Conservation (phyloP, 2,797 vertebrate species). For the Acipenser oxyrinchus region DNA sequence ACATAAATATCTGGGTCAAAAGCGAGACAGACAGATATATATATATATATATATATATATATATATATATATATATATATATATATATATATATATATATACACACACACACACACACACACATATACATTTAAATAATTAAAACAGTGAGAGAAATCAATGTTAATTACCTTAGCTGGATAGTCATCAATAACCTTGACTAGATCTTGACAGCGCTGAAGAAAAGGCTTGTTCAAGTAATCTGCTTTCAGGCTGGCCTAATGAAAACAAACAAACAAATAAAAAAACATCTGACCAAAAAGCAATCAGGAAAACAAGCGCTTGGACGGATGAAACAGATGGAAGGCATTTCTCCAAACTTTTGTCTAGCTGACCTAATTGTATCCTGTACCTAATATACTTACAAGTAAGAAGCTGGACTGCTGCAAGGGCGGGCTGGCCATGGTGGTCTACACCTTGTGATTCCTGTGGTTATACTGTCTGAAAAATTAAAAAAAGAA, state of each 20-base stretch:
- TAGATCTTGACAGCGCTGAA: conserved; percentile 60
- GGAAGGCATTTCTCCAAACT: background rate
- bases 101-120: too few relatives aligned
- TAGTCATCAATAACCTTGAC: conserved; percentile 60
- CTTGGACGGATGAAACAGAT: rapidly evolving
- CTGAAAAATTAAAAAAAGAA: conserved; percentile 10
- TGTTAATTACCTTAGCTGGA: conserved; percentile 56
- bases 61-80: too few relatives aligned
- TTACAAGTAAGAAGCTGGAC: conserved; percentile 77
- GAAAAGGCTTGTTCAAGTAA: conserved; percentile 54
- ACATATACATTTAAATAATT: background rate
- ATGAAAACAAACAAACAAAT: conserved; percentile 10
- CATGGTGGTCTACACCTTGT: conserved; percentile 42
- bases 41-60: too few relatives aligned
- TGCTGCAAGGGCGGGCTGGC: conserved; percentile 65
- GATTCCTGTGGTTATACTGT: background rate
- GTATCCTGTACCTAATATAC: conserved; percentile 11
- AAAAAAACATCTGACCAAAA: background rate
- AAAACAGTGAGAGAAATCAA: conserved; percentile 8
- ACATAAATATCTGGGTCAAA: too few relatives aligned
- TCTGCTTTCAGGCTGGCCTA: conserved; percentile 62
- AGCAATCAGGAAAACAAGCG: rapidly evolving
- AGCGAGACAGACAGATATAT: too few relatives aligned
- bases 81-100: too few relatives aligned
- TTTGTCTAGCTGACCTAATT: background rate